Evolutionary conservation across 2,113 vertebrate species (phyloP).

Genomic region (Platichthys flesus): DNA sequence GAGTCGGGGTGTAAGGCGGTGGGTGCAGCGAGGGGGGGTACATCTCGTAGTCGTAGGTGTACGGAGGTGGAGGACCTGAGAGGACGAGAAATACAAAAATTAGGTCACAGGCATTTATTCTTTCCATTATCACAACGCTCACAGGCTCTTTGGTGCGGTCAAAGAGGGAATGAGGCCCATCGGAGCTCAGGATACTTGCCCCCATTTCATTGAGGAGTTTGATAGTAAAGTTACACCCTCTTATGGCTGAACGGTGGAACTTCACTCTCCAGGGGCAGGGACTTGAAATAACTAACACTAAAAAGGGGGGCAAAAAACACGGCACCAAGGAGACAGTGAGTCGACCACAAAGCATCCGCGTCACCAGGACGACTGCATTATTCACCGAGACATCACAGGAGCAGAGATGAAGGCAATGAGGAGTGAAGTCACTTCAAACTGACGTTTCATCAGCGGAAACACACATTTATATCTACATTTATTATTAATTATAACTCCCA

Average conservation of each 20-base stretch:
- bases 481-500: neutral
- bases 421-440: too few relatives aligned
- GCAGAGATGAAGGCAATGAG: too few relatives aligned
- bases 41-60: constrained; percentile 89
- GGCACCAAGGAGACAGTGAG: too few relatives aligned
- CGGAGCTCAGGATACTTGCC: neutral
- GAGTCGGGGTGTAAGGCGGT: constrained; percentile 88
- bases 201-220: neutral
- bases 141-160: neutral
- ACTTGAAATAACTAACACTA: too few relatives aligned
- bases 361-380: neutral
- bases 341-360: too few relatives aligned
- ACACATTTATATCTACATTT: neutral
- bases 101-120: neutral
- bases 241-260: constrained; percentile 36
- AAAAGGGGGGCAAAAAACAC: neutral
- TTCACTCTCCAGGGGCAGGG: neutral
- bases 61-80: constrained; percentile 89
- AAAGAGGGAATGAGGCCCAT: neutral
- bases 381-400: neutral
- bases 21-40: constrained; percentile 83
- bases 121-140: constrained; percentile 1
- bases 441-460: too few relatives aligned
- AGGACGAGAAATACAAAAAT: neutral
- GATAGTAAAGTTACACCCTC: constrained; percentile 19